Base-by-base conservation (phyloP, 2,888 invertebrate species). In the Epirrita christyi region DNA sequence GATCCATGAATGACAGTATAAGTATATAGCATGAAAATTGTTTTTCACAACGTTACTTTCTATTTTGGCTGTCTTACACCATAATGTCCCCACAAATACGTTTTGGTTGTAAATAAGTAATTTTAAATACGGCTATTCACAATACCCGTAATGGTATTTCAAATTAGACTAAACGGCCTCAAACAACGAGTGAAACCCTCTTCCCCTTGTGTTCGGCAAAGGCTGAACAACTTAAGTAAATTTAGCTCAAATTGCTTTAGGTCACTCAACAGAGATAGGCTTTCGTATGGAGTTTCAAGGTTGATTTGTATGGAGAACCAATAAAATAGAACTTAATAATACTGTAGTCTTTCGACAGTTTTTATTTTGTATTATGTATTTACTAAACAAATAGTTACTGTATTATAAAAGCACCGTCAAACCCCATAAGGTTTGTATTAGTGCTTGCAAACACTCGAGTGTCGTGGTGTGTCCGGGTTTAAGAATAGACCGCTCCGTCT, bases 161-260 rank as follows among this genome's bases (percentile, higher is more conserved):
- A 68, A 73, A 70, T 73, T 70, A 72, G 70, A 66, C 66, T 66
- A 71, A 72, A 68, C 59, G 62, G 64, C 62, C 63, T 70, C 70
- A 68, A 69, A 71, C 66, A 70, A 59, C 62, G 47, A 62, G 59
- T 60, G 27, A 47, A 67, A 67, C 65, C 63, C 64, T 64, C 66
- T 68, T 62, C 63, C 60, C 54, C 67, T 68, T 70, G 69, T 72
- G 61, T 69, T 71, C 61, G 59, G 53, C 59, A 66, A 68, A 70
- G 56, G 63, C 67, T 66, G 66, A 68, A 70, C 67, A 71, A 67
- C 64, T 74, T 67, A 66, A 72, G 67, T 68, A 68, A 70, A 73
- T 73, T 74, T 59, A 53, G 61, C 48, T 66, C 66, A 72, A 69
- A 73, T 67, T 68, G 61, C 64, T 59, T 61, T 55, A 65, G 63